Base-by-base conservation (phyloP, 2,113 vertebrate species). In the Naja naja region DNA sequence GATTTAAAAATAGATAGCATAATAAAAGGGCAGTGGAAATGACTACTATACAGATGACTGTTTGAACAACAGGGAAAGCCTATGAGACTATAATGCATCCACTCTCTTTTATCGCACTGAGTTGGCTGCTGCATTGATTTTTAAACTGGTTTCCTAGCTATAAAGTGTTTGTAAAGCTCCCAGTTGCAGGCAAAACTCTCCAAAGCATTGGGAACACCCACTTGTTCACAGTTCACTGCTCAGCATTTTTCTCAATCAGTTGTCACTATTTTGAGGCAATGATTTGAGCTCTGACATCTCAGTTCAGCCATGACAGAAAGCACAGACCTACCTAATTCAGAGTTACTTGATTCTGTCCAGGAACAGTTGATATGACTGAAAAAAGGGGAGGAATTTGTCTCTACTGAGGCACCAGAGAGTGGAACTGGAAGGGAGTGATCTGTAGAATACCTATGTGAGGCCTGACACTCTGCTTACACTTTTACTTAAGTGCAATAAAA, bases 261-360 rank as follows among this genome's bases (percentile, higher is more conserved):
- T 74, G 0, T 43, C 91, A 23, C 94, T 95, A 16, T 49, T 89
- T 95, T 88, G 74, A 93, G 20, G 39, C 25, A 85, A 23, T 8
- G 22, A 88, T 90, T 95, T 64, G 92, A 93, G 60, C 91, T 94
- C 45, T 49, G 88, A 34, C 69, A 89, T 92, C 88, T 95, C 89
- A 92, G 6, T 49, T 95, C 90, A 93, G 89, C 91, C 89, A 55
- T 94, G 91, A 91, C 93, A 94, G 81, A 95, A 92, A 95, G 88
- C 91, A 85, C 87, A 56, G 25, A 90, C 91, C 90, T 93, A 94
- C 91, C 90, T 94, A 94, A 94, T 95, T 94, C 87, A 95, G 45
- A 96, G 52, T 90, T 60, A 93, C 93, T 94, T 87, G 86, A 92
- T 96, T 95, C 95, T 94, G 58, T 94, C 90, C 91, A 45, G 52